Base-by-base conservation (phyloP, 2,888 invertebrate genomes). In the Elgonia sp. region DNA sequence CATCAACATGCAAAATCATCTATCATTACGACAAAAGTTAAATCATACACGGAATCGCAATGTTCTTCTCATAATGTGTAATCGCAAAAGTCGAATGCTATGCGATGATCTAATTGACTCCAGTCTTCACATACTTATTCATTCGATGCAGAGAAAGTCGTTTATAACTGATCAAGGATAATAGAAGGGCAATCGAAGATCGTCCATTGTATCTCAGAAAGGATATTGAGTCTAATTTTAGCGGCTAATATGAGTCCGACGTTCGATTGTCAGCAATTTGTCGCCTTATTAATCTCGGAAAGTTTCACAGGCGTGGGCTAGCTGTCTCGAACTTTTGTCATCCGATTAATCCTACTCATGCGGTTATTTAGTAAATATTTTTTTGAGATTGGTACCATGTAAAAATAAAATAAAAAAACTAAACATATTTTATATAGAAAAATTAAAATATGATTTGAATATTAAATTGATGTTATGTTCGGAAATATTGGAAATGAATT, bases 111-210 rank as follows among this genome's bases (percentile, higher is more conserved):
- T 87, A 76, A 81, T 84, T 79, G 81, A 72, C 60, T 79, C 46
- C 39, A 69, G 21, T 65, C 67, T 63, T 63, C 76, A 20, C 20
- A 63, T 72, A 46, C 60, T 72, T 63, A 81, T 65, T 73, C 46
- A 82, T 82, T 72, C 81, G 73, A 63, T 62, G 37, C 63, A 88
- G 90, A 90, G 91, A 90, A 91, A 91, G 90, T 90, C 85, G 81
- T 84, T 88, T 85, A 79, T 72, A 40, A 86, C 72, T 76, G 88
- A 90, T 89, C 91, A 90, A 91, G 90, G 90, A 91, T 91, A 91
- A 90, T 90, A 86, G 89, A 88, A 88, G 55, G 84, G 82, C 75
- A 72, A 79, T 80, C 84, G 21, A 84, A 76, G 75, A 82, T 77
- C 55, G 53, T 20, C 67, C 63, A 70, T 86, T 86, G 77, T 77